phyloP scores from a whole-genome alignment of 2,888 invertebrate genomes.

The Pardosa pseudoannulata region DNA sequence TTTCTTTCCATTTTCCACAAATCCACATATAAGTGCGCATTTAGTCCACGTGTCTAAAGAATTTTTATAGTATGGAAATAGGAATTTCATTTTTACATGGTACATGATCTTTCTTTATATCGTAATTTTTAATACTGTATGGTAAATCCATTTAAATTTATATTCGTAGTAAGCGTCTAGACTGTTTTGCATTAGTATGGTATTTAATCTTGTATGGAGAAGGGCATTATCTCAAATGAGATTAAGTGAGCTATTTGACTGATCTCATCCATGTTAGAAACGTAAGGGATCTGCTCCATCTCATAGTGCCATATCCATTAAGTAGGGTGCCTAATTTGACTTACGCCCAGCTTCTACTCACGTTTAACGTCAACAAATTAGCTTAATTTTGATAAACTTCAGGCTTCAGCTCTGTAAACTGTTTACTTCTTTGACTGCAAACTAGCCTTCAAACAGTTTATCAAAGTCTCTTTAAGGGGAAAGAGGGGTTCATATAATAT shows the following conservation, averaged over 20 bases:
- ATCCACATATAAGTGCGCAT: too few relatives aligned
- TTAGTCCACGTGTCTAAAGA: too few relatives aligned
- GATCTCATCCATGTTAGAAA: conserved; percentile 56
- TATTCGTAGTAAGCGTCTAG: too few relatives aligned
- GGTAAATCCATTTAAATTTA: too few relatives aligned
- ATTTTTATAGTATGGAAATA: too few relatives aligned
- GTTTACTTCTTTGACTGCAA: conserved; percentile 13
- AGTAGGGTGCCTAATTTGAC: conserved; percentile 61
- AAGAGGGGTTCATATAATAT: neutral
- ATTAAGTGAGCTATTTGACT: conserved; percentile 46
- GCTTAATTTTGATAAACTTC: conserved; percentile 63
- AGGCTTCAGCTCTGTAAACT: conserved; percentile 29
- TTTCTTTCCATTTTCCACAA: too few relatives aligned
- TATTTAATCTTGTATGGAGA: neutral
- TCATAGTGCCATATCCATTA: conserved; percentile 64
- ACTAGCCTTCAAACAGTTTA: neutral
- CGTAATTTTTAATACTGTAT: too few relatives aligned
- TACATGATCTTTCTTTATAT: too few relatives aligned
- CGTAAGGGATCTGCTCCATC: conserved; percentile 47
- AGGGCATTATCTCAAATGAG: conserved; percentile 51
- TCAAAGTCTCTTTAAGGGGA: neutral
- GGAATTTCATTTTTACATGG: too few relatives aligned
- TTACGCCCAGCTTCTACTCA: conserved; percentile 35
- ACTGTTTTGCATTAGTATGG: neutral
- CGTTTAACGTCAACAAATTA: conserved; percentile 63